A percentile compares a stretch with the other conserved stretches of the same genome.
Conservation (phyloP, 2,113 vertebrate species). For the Notothenia rossii region DNA sequence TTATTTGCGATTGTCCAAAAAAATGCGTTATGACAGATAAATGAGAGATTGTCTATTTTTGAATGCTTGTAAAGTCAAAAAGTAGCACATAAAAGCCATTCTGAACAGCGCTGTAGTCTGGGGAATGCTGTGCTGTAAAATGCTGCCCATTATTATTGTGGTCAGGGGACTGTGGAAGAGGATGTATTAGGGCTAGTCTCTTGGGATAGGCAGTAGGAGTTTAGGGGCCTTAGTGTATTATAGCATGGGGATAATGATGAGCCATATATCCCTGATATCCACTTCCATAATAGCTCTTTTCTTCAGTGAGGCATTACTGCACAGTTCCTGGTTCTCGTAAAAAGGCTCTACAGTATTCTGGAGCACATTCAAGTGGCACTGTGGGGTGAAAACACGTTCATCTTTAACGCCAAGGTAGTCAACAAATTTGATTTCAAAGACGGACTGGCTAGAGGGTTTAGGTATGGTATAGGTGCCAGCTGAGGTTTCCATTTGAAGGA, state of each 20-base stretch:
- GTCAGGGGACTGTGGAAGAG: slow-evolving; percentile 77
- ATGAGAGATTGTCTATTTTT: slow-evolving; percentile 55
- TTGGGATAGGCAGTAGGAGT: slow-evolving; percentile 65
- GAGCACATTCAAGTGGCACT: background rate
- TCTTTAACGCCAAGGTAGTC: background rate
- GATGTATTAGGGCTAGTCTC: slow-evolving; percentile 72
- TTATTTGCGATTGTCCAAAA: slow-evolving; percentile 34
- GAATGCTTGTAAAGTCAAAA: slow-evolving; percentile 17
- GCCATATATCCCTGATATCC: slow-evolving; percentile 65
- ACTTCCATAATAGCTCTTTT: slow-evolving; percentile 62
- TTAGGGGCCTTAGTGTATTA: slow-evolving; percentile 71
- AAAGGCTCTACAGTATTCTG: slow-evolving; percentile 4
- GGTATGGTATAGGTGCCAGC: background rate
- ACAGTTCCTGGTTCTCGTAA: slow-evolving; percentile 35
- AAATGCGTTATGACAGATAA: slow-evolving; percentile 48
- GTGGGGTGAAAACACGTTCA: background rate
- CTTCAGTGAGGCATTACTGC: slow-evolving; percentile 47
- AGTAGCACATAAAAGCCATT: slow-evolving; percentile 56
- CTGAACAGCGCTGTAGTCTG: slow-evolving; percentile 51
- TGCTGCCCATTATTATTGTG: slow-evolving; percentile 75
- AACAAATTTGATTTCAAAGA: background rate
- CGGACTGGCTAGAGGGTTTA: background rate
- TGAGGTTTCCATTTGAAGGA: background rate
- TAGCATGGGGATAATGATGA: slow-evolving; percentile 75
- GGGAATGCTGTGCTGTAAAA: slow-evolving; percentile 62